Percentiles rank a stretch among this genome's conserved stretches.
Conservation (phyloP, 2,113 vertebrate species). For the Nestor notabilis region DNA sequence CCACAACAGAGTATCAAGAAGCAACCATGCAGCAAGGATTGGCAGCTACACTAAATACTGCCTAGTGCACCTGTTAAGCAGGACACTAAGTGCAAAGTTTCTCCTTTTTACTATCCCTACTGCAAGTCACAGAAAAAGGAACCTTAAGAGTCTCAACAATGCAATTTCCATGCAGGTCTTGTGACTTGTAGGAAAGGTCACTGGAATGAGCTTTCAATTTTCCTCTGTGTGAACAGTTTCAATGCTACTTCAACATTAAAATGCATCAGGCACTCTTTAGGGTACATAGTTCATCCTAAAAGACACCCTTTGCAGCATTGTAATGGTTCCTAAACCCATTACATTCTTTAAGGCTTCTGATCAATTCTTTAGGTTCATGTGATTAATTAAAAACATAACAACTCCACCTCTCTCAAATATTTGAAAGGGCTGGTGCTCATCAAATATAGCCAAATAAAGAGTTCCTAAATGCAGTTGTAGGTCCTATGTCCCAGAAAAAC, state of each 20-base stretch:
- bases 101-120: not conserved
- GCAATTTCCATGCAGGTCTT: not conserved
- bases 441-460: not conserved
- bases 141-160: not conserved
- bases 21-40: not conserved
- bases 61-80: not conserved
- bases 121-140: accelerated
- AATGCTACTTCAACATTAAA: not conserved
- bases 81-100: not conserved
- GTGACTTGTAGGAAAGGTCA: conserved; percentile 30
- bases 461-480: not conserved
- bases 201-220: not conserved
- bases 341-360: not conserved
- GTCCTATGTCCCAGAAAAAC: not conserved
- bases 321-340: not conserved
- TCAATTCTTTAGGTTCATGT: not conserved
- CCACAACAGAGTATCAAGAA: not conserved
- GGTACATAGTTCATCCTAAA: not conserved
- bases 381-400: not conserved
- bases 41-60: not conserved
- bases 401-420: not conserved
- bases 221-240: not conserved
- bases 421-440: not conserved
- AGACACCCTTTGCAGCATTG: not conserved
- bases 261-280: not conserved